Percentiles rank a stretch among this genome's conserved stretches.
Conservation (phyloP, 2,113 vertebrate genomes). For the Dipodomys merriami region DNA sequence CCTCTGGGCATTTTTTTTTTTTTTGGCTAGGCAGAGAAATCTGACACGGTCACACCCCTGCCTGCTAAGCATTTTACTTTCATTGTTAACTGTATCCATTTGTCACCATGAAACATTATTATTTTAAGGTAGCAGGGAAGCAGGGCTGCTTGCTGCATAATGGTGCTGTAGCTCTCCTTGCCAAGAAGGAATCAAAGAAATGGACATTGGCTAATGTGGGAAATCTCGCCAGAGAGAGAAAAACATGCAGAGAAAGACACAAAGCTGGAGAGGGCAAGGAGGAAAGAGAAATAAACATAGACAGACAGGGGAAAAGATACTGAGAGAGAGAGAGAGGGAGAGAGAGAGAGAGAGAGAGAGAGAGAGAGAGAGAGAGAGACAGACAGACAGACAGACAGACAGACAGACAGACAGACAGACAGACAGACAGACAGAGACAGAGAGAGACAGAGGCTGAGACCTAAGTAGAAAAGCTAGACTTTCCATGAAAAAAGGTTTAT, state of each 20-base stretch:
- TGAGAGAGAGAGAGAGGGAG: slow-evolving; percentile 7
- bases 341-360: not conserved
- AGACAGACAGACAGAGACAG: not conserved
- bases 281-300: not conserved
- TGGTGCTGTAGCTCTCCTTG: slow-evolving; percentile 44
- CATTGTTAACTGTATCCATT: slow-evolving; percentile 70
- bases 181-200: slow-evolving; percentile 75
- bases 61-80: slow-evolving; percentile 71
- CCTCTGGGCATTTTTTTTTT: slow-evolving; percentile 32
- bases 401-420: slow-evolving; percentile 3
- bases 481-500: slow-evolving; percentile 53
- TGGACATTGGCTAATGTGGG: slow-evolving; percentile 56
- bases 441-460: slow-evolving; percentile 29
- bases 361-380: slow-evolving; percentile 37
- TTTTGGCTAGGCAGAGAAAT: slow-evolving; percentile 52
- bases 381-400: slow-evolving; percentile 26
- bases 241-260: slow-evolving; percentile 34
- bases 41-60: slow-evolving; percentile 57
- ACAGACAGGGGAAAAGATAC: not conserved
- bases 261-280: not conserved
- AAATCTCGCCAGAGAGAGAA: slow-evolving; percentile 61
- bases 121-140: slow-evolving; percentile 75
- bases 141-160: slow-evolving; percentile 37
- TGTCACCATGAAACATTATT: slow-evolving; percentile 73
- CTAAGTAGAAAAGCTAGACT: slow-evolving; percentile 19